Base-by-base conservation (phyloP, 2,888 invertebrate genomes). In the Orchestes rusci region DNA sequence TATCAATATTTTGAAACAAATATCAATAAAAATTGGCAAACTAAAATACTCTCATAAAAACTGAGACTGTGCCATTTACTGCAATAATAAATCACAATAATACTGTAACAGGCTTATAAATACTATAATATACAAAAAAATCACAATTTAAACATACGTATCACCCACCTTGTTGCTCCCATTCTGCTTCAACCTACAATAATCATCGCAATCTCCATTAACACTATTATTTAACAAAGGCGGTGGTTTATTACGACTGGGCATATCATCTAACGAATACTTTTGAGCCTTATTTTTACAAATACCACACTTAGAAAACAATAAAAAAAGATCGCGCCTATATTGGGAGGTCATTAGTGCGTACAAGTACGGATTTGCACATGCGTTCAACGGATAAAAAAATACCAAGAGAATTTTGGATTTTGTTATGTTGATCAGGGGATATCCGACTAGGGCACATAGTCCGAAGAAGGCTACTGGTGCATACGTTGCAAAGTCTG, bases 331-430 rank as follows among this genome's bases (percentile, higher is more conserved):
- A 64, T 92, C 90, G 54, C 80, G 74, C 30, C 89, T 75, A 62
- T 89, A 91, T 66, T 90, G 90, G 50, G 88, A 81, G 4, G 92
- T 93, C 61, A 91, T 72, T 54, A 93, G 86, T 13, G 90, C 92
- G 67, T 93, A 94, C 2, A 94, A 70, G 71, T 91, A 92, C 0
- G 93, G 93, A 70, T 94, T 92, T 28, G 92, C 89, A 63, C 90
- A 91, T 1, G 91, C 86, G 68, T 93, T 93, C 48, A 94, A 69
- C 0, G 93, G 93, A 63, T 92, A 89, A 63, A 93, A 90, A 64
- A 93, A 90, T 5, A 93, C 91, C 48, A 91, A 69, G 8, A 91
- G 70, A 36, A 93, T 82, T 67, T 85, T 85, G 0, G 84, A 83
- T 57, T 82, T 78, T 4, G 83, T 82, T 0, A 92, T 82, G 56